A percentile compares a stretch with the other conserved stretches of the same genome.
Evolutionary conservation across 2,888 invertebrate species (phyloP).

Genomic region (Smittia aterrima): DNA sequence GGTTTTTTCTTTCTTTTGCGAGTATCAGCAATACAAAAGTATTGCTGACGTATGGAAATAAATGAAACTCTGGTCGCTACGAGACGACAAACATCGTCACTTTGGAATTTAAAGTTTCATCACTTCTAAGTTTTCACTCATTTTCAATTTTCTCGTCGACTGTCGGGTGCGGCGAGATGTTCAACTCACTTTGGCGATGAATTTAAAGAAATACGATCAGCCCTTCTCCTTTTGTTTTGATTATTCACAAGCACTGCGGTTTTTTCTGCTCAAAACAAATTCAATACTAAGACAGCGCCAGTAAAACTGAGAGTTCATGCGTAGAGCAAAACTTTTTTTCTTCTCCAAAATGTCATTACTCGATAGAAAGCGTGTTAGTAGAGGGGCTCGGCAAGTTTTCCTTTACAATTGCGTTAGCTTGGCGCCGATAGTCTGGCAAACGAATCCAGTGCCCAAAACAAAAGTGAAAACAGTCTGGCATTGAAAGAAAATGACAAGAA

Average conservation of each 20-base stretch:
- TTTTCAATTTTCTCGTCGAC: background rate
- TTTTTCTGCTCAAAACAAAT: background rate
- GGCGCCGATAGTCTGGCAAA: background rate
- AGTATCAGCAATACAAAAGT: background rate
- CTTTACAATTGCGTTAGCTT: no score
- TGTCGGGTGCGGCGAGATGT: background rate
- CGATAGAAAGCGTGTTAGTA: background rate
- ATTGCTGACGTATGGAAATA: background rate
- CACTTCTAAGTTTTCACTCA: background rate
- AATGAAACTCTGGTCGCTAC: constrained; percentile 4
- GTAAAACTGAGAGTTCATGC: background rate
- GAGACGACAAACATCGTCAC: background rate
- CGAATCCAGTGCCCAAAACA: background rate
- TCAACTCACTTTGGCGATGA: background rate
- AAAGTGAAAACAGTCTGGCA: background rate
- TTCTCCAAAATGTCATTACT: background rate
- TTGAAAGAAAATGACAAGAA: no score
- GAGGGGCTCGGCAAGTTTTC: background rate
- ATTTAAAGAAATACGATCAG: background rate
- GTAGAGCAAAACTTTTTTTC: background rate
- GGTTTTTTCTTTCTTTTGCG: no score
- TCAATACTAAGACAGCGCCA: background rate
- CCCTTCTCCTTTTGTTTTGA: background rate
- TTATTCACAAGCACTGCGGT: background rate
- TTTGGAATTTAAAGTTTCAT: background rate